phyloP scores from a whole-genome alignment of 1,140 invertebrate species.

The Bursaphelenchus mucronatus region DNA sequence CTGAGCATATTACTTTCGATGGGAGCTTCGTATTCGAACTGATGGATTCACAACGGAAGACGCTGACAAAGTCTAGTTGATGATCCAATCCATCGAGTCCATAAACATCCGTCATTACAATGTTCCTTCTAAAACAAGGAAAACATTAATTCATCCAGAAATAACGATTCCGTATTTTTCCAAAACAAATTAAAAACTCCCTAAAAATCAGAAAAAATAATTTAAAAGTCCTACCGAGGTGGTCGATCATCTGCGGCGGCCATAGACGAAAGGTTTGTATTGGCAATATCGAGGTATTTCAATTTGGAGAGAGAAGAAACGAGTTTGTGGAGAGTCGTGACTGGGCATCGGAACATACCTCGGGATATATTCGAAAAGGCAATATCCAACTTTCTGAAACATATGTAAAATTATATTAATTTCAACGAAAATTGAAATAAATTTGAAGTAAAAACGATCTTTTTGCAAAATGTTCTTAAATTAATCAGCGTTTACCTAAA shows the following conservation, averaged over 20 bases:
- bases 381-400: slow-evolving; percentile 74
- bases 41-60: slow-evolving; percentile 18
- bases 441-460: slow-evolving; percentile 56
- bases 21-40: slow-evolving; percentile 3
- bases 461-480: too few species aligned
- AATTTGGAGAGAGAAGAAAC: slow-evolving; percentile 14
- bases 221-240: too few species aligned
- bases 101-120: slow-evolving; percentile 15
- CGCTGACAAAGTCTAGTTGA: slow-evolving; percentile 11
- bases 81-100: slow-evolving; percentile 10
- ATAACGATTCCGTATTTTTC: slow-evolving; percentile 62
- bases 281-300: slow-evolving; percentile 21
- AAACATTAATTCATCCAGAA: slow-evolving; percentile 36
- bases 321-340: slow-evolving; percentile 61
- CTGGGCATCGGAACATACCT: slow-evolving; percentile 69
- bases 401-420: slow-evolving; percentile 62
- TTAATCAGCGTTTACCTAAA: too few species aligned
- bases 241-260: slow-evolving; percentile 67
- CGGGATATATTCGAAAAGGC: slow-evolving; percentile 69
- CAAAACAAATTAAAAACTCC: too few species aligned
- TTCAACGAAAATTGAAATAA: slow-evolving; percentile 66
- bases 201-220: too few species aligned
- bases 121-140: slow-evolving; percentile 63
- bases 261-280: slow-evolving; percentile 9
- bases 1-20: slow-evolving; percentile 4